phyloP scores from a whole-genome alignment of 1,140 invertebrate genomes.

The Ruditapes philippinarum region DNA sequence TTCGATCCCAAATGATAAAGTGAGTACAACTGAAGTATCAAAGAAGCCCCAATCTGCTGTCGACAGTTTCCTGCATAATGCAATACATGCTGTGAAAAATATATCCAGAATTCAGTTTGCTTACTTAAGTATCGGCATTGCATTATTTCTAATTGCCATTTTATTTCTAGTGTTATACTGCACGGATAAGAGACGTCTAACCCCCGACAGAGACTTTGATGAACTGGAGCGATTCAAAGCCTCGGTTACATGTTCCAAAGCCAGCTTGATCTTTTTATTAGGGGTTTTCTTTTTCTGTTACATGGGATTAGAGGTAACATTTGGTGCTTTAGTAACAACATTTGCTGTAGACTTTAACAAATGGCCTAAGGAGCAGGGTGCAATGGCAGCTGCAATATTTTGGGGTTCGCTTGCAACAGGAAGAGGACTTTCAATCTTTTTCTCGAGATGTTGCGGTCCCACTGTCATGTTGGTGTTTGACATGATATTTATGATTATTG shows the following conservation, averaged over 20 bases:
- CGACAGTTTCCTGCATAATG: conserved; percentile 46
- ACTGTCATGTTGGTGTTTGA: conserved; percentile 85
- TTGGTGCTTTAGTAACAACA: conserved; percentile 86
- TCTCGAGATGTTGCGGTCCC: conserved; percentile 84
- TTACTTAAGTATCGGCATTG: conserved; percentile 86
- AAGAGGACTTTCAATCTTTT: conserved; percentile 86
- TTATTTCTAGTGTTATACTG: conserved; percentile 87
- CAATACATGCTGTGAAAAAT: conserved; percentile 71
- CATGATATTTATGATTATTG: conserved; percentile 83
- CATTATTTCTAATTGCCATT: conserved; percentile 85
- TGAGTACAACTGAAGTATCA: conserved; percentile 39
- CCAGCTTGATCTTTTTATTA: conserved; percentile 80
- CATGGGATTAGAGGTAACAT: conserved; percentile 87
- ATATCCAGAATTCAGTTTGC: conserved; percentile 87
- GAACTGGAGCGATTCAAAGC: conserved; percentile 19
- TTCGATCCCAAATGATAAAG: not conserved
- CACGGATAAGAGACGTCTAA: conserved; percentile 74
- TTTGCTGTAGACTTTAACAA: conserved; percentile 84
- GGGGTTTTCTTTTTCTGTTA: conserved; percentile 87
- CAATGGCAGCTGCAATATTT: conserved; percentile 86
- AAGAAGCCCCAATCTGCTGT: conserved; percentile 66
- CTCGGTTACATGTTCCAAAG: conserved; percentile 2
- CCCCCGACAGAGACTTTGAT: conserved; percentile 40
- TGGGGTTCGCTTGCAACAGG: conserved; percentile 88
- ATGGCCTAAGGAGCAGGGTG: conserved; percentile 83